phyloP scores from a whole-genome alignment of 2,797 vertebrate species.

The Catamblyrhynchus diadema region DNA sequence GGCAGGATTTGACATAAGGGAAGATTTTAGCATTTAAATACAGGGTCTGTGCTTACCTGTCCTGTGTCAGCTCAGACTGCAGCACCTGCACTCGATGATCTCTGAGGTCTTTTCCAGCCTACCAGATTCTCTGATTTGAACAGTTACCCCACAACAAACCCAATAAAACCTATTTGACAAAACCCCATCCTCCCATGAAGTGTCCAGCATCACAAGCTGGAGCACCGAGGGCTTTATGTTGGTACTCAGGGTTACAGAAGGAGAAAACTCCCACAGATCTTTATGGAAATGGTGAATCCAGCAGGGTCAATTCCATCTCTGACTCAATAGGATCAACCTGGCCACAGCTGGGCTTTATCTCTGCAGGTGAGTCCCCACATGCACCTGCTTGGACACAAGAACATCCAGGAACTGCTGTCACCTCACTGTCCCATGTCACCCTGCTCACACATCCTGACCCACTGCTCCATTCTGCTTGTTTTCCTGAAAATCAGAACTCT shows the following conservation, averaged over 20 bases:
- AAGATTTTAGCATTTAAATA: background rate
- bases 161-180: rapidly evolving
- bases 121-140: background rate
- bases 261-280: rapidly evolving
- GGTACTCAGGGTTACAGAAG: background rate
- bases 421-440: background rate
- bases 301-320: background rate
- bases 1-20: background rate
- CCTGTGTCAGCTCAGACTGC: background rate
- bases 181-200: background rate
- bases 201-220: rapidly evolving
- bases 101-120: background rate
- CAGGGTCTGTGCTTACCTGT: background rate
- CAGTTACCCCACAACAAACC: background rate
- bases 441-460: rapidly evolving
- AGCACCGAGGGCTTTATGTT: background rate
- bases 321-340: background rate
- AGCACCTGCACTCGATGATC: rapidly evolving
- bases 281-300: background rate
- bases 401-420: background rate
- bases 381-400: background rate
- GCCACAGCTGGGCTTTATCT: rapidly evolving
- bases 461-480: background rate
- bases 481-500: background rate
- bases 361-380: background rate